Evolutionary conservation across 2,113 vertebrate species (phyloP).

Genomic region (Planiliza haematocheilus): DNA sequence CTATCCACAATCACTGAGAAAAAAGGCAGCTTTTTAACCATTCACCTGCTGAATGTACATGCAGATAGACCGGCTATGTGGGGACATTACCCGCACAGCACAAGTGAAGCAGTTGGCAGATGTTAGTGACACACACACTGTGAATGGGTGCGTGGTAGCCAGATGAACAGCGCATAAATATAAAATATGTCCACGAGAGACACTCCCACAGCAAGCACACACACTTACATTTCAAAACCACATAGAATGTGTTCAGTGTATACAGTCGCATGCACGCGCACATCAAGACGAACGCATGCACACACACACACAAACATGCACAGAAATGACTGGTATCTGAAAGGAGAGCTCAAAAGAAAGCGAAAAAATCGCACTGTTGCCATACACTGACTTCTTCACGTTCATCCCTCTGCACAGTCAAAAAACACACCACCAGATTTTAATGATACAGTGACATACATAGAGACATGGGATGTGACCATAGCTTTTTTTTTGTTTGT

Average conservation of each 20-base stretch:
- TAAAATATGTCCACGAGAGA: constrained; percentile 40
- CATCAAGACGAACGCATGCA: constrained; percentile 37
- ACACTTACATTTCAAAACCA: constrained; percentile 52
- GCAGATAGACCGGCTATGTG: constrained; percentile 45
- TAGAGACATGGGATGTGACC: constrained; percentile 35
- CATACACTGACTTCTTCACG: constrained; percentile 42
- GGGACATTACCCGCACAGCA: constrained; percentile 51
- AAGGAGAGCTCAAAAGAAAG: constrained; percentile 25
- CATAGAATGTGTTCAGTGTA: constrained; percentile 52
- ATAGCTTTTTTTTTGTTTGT: neutral
- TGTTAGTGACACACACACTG: constrained; percentile 49
- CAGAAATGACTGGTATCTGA: constrained; percentile 42
- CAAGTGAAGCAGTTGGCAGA: constrained; percentile 58
- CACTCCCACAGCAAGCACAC: constrained; percentile 56
- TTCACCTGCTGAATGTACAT: constrained; percentile 55
- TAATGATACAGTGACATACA: constrained; percentile 31
- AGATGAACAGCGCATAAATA: constrained; percentile 29
- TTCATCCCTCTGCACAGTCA: constrained; percentile 36
- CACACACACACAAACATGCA: constrained; percentile 47
- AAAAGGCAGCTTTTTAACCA: constrained; percentile 66
- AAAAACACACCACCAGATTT: constrained; percentile 43
- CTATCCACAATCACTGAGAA: constrained; percentile 70
- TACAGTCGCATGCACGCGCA: constrained; percentile 32
- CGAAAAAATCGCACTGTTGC: constrained; percentile 35
- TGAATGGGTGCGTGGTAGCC: constrained; percentile 19